phyloP scores from a whole-genome alignment of 2,888 invertebrate genomes.

The Mystacides longicornis region DNA sequence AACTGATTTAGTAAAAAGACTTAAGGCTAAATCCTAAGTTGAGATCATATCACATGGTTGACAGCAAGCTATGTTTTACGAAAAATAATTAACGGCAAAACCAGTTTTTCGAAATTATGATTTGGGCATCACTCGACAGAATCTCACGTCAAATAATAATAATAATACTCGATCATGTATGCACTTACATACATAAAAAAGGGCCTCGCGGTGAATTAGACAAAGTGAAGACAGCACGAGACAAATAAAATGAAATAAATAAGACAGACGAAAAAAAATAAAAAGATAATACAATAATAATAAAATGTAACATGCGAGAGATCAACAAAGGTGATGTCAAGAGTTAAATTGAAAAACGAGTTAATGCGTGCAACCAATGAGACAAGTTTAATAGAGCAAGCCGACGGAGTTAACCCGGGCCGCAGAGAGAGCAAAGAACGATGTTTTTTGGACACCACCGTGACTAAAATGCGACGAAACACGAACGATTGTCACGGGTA shows the following conservation, averaged over 20 bases:
- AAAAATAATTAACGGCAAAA: no score
- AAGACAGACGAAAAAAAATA: background rate
- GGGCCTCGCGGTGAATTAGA: slow-evolving; percentile 17
- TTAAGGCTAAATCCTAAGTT: no score
- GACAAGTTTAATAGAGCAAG: slow-evolving; percentile 16
- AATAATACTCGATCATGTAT: background rate
- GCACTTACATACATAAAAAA: slow-evolving; percentile 1
- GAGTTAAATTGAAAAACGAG: slow-evolving; percentile 23
- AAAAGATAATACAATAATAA: background rate
- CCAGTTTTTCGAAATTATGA: no score
- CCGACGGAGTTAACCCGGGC: slow-evolving; percentile 8
- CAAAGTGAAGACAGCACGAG: slow-evolving; percentile 16
- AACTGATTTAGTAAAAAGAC: no score
- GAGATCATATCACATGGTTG: no score
- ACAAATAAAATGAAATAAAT: slow-evolving; percentile 14
- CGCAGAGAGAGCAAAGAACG: background rate
- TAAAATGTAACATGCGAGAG: background rate
- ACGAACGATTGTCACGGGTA: background rate
- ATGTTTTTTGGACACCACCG: background rate
- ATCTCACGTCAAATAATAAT: background rate
- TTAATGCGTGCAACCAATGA: slow-evolving; percentile 19
- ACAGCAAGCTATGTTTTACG: no score
- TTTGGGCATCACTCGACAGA: background rate
- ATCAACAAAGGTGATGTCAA: slow-evolving; percentile 17
- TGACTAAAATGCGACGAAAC: background rate